These are phyloP conservation scores for Eubasilissa regina DNA, from an alignment of 1,140 invertebrate species.

Conservation along the genomic window DNA sequence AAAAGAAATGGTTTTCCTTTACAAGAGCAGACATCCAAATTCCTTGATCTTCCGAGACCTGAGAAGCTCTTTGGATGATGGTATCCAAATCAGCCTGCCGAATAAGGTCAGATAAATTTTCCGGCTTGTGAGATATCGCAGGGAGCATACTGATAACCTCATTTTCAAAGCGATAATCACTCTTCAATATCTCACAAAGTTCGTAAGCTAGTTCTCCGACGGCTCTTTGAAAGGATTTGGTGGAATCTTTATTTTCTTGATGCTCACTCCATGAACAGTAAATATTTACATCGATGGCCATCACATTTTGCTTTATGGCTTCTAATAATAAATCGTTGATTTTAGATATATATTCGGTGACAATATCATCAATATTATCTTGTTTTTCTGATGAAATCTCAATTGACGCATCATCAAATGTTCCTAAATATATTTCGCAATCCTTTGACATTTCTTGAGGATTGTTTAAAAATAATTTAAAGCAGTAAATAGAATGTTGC, in stretches of 20 bases:
- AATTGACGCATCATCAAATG: slow-evolving; percentile 28
- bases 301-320: slow-evolving; percentile 33
- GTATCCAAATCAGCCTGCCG: slow-evolving; percentile 33
- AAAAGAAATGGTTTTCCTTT: slow-evolving; percentile 49
- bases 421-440: slow-evolving; percentile 47
- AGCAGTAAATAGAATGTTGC: slow-evolving; percentile 47
- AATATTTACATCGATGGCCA: slow-evolving; percentile 49
- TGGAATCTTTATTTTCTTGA: slow-evolving; percentile 14
- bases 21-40: slow-evolving; percentile 50
- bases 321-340: slow-evolving; percentile 46
- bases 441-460: not conserved
- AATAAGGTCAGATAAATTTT: slow-evolving; percentile 48
- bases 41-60: slow-evolving; percentile 28
- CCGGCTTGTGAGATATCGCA: slow-evolving; percentile 46
- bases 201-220: slow-evolving; percentile 51
- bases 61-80: slow-evolving; percentile 30
- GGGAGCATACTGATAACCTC: slow-evolving; percentile 48
- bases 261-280: slow-evolving; percentile 53
- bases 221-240: slow-evolving; percentile 48
- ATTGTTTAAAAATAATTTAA: slow-evolving; percentile 45
- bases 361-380: slow-evolving; percentile 34
- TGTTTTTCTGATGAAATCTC: slow-evolving; percentile 41
- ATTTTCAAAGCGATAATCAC: slow-evolving; percentile 39
- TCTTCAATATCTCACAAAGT: slow-evolving; percentile 44
- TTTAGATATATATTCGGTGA: slow-evolving; percentile 39